These are phyloP conservation scores for Ceratina japonica DNA, from an alignment of 1,140 invertebrate genomes.

Conservation along the genomic window DNA sequence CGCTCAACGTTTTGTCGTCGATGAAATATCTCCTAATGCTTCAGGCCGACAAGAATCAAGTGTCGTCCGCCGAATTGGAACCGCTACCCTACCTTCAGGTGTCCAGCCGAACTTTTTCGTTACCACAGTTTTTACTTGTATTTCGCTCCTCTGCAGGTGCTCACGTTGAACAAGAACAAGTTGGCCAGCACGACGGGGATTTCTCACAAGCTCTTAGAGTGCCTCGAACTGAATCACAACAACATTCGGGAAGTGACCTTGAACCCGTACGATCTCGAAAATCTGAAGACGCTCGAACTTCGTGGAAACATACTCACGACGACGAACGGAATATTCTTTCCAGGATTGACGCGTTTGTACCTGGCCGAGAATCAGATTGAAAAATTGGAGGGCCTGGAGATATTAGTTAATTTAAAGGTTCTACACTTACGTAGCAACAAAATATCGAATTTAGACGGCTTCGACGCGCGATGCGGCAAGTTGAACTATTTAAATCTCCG, in stretches of 20 bases:
- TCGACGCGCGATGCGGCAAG: constrained; percentile 14
- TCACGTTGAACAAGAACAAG: constrained; percentile 51
- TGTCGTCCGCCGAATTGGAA: constrained; percentile 30
- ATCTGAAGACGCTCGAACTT: constrained; percentile 48
- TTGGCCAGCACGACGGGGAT: constrained; percentile 36
- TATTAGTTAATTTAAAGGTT: constrained; percentile 42
- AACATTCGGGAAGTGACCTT: constrained; percentile 34
- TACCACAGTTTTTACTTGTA: too few relatives aligned
- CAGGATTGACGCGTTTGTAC: constrained; percentile 39
- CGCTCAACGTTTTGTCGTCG: constrained; percentile 21
- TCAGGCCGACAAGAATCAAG: constrained; percentile 48
- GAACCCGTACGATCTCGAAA: constrained; percentile 32
- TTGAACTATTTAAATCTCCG: constrained; percentile 47
- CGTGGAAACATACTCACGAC: constrained; percentile 47
- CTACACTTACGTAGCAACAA: constrained; percentile 52
- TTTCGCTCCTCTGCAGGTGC: constrained; percentile 32
- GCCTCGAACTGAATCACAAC: constrained; percentile 54
- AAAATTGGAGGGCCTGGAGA: constrained; percentile 37
- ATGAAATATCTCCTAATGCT: constrained; percentile 58
- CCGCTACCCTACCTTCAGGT: constrained; percentile 56
- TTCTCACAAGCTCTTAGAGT: constrained; percentile 30
- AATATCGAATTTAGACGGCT: constrained; percentile 44
- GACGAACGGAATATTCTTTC: constrained; percentile 48
- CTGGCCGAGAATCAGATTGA: constrained; percentile 57
- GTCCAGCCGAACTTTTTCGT: neutral